A percentile compares a stretch with the other conserved stretches of the same genome.
These are phyloP conservation scores for Liparis tanakae DNA, from an alignment of 2,797 vertebrate genomes.

Conservation along the genomic window DNA sequence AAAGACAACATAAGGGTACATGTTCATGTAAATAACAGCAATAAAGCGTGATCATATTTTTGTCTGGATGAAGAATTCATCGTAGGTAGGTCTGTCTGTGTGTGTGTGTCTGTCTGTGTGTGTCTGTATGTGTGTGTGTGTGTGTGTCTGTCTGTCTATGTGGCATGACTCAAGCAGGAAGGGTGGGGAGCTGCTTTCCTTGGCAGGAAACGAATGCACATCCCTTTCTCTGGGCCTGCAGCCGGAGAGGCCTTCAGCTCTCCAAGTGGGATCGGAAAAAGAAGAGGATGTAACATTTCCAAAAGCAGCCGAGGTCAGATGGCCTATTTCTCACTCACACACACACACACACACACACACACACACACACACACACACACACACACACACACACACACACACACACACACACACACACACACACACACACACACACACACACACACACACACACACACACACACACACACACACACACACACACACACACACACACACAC, in stretches of 20 bases:
- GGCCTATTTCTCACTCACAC: constrained; percentile 46
- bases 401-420: background rate
- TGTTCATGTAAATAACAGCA: background rate
- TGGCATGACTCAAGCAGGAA: constrained; percentile 81
- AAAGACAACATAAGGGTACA: background rate
- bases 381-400: constrained; percentile 19
- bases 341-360: constrained; percentile 1
- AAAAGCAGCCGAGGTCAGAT: constrained; percentile 70
- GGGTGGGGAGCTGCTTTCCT: constrained; percentile 77
- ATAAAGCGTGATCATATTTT: background rate
- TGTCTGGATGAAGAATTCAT: constrained; percentile 20
- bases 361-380: background rate
- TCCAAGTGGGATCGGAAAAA: constrained; percentile 64
- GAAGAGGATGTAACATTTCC: constrained; percentile 68
- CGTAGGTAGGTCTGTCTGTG: constrained; percentile 16
- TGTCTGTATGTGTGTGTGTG: constrained; percentile 44
- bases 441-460: constrained; percentile 22
- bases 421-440: background rate
- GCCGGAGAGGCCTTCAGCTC: constrained; percentile 52
- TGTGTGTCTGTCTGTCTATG: constrained; percentile 59
- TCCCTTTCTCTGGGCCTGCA: constrained; percentile 72
- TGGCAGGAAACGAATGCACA: constrained; percentile 82
- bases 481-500: background rate
- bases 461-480: background rate
- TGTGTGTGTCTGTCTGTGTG: constrained; percentile 65